phyloP scores from a whole-genome alignment of 2,113 vertebrate genomes.

The Tinamus guttatus region DNA sequence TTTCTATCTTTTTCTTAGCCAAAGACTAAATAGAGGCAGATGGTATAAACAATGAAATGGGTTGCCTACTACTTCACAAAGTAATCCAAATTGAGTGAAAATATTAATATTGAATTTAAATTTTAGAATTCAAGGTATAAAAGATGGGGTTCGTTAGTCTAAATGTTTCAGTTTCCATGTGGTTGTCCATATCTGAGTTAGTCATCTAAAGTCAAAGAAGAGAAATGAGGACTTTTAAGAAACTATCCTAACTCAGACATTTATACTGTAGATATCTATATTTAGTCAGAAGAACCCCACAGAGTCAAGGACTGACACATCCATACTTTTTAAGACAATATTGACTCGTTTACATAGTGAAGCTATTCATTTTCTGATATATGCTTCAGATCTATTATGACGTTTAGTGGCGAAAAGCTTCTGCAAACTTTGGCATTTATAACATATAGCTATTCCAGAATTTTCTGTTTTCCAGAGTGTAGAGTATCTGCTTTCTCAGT shows the following conservation, averaged over 20 bases:
- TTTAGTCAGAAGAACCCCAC: not conserved
- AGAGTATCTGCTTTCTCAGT: not conserved
- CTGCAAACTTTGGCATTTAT: not conserved
- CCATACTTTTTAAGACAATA: not conserved
- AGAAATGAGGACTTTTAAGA: not conserved
- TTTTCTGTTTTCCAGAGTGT: not conserved
- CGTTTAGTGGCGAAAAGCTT: not conserved
- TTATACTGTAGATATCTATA: not conserved
- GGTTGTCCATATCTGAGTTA: not conserved
- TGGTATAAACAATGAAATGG: not conserved
- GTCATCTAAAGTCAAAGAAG: not conserved
- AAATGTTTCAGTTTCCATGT: not conserved
- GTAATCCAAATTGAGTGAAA: not conserved
- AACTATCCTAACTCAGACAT: not conserved
- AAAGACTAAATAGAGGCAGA: not conserved
- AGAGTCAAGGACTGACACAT: not conserved
- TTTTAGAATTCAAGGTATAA: not conserved
- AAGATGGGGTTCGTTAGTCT: not conserved
- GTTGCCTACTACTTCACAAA: not conserved
- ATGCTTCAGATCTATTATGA: not conserved
- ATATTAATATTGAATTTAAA: not conserved
- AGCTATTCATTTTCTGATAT: not conserved
- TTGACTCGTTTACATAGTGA: not conserved
- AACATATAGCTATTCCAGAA: not conserved
- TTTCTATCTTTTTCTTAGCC: not conserved